Percentiles rank a stretch among this genome's conserved stretches.
Conservation (phyloP, 2,113 vertebrate genomes). For the Ceuthmochares aereus region DNA sequence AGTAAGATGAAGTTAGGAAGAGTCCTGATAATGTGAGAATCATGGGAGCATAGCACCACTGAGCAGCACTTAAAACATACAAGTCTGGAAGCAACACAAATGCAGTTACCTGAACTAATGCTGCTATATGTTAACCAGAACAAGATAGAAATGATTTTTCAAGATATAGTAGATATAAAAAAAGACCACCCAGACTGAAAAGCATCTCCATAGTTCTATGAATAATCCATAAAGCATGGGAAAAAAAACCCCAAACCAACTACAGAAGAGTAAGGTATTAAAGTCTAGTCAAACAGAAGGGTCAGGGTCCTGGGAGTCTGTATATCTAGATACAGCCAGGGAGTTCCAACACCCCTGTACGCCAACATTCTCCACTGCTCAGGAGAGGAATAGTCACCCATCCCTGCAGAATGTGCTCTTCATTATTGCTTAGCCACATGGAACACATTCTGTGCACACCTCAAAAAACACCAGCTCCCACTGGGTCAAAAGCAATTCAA, state of each 20-base stretch:
- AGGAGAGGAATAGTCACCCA: neutral
- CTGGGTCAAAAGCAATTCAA: constrained; percentile 3
- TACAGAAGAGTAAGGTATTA: neutral
- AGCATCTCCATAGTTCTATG: neutral
- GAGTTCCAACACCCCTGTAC: neutral
- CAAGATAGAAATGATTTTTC: neutral
- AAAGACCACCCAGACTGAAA: neutral
- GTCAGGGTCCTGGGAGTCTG: neutral
- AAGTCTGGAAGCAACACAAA: neutral
- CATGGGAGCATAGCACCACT: neutral
- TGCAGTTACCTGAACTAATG: neutral
- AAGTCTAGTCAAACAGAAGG: neutral
- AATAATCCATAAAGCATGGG: neutral
- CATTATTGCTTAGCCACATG: neutral
- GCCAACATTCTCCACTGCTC: neutral
- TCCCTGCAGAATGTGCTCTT: neutral
- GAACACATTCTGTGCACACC: neutral
- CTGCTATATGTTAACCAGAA: neutral
- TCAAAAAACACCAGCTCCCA: constrained; percentile 11
- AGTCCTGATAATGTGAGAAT: neutral
- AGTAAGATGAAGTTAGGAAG: neutral
- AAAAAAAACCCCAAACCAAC: rapidly evolving
- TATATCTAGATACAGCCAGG: neutral
- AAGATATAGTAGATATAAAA: neutral
- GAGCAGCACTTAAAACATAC: neutral